Evolutionary conservation across 2,797 vertebrate genomes (phyloP).

Genomic region (Okamejei kenojei): DNA sequence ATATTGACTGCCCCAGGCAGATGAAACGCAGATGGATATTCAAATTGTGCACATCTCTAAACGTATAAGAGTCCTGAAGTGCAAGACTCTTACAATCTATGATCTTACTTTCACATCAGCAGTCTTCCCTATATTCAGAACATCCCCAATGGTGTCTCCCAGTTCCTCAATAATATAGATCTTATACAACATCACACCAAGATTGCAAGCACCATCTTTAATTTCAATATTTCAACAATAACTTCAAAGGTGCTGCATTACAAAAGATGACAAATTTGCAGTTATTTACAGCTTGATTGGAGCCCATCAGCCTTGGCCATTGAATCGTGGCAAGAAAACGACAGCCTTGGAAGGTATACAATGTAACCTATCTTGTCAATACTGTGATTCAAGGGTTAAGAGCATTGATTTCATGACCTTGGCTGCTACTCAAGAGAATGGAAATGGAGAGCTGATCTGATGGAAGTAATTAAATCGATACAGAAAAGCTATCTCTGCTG

Average conservation of each 20-base stretch:
- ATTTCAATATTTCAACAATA: neutral
- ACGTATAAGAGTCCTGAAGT: no score
- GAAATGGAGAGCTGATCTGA: neutral
- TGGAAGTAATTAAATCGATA: neutral
- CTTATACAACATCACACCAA: neutral
- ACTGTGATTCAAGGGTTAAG: neutral
- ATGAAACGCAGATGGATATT: neutral
- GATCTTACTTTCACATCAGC: neutral
- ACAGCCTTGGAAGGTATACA: no score
- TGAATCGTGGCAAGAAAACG: neutral
- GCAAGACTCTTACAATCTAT: neutral
- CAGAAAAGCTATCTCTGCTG: neutral
- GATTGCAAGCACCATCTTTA: neutral
- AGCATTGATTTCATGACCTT: neutral
- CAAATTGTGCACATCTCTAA: neutral
- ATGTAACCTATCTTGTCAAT: neutral
- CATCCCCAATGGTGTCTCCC: neutral
- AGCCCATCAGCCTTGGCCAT: neutral
- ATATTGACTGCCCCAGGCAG: neutral
- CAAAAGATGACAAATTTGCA: neutral
- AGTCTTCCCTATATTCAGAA: neutral
- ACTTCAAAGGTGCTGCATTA: neutral
- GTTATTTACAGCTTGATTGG: neutral
- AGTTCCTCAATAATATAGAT: neutral
- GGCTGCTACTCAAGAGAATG: neutral